Base-by-base conservation (phyloP, 2,888 invertebrate genomes). In the Morpho helenor region DNA sequence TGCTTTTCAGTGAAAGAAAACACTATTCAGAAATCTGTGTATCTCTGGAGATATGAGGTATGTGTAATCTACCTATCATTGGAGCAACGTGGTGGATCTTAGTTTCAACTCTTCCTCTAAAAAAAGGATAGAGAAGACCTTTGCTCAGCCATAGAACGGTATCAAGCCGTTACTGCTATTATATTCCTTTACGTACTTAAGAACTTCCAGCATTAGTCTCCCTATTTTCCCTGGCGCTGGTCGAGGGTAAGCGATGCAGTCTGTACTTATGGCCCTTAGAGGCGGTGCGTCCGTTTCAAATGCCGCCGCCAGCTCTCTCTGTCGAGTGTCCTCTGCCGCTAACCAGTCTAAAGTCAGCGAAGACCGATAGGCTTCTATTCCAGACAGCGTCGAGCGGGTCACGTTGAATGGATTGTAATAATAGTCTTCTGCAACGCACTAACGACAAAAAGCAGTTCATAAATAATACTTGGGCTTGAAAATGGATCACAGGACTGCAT, bases 281-380 rank as follows among this genome's bases (percentile, higher is more conserved):
- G 80, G 76, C 3, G 76, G 59, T 0, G 77, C 57, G 9, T 82
- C 79, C 0, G 80, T 80, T 61, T 80, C 83, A 63, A 80, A 86
- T 5, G 80, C 80, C 0, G 73, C 71, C 0, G 76, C 84, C 58
- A 87, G 65, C 50, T 85, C 81, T 40, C 85, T 72, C 61, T 87
- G 87, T 3, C 85, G 68, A 22, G 63, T 59, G 56, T 87, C 86
- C 48, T 87, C 86, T 0, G 82, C 84, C 0, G 79, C 79, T 59
- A 86, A 52, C 87, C 87, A 85, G 69, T 87, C 86, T 64, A 87
- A 67, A 2, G 87, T 87, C 8, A 87, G 61, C 0, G 80, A 80
- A 10, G 87, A 83, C 0, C 87, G 73, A 65, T 86, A 86, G 6
- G 80, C 82, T 0, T 77, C 79, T 54, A 87, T 73, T 0, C 81